phyloP scores from a whole-genome alignment of 2,113 vertebrate genomes.

The Gallinago jamesoni region DNA sequence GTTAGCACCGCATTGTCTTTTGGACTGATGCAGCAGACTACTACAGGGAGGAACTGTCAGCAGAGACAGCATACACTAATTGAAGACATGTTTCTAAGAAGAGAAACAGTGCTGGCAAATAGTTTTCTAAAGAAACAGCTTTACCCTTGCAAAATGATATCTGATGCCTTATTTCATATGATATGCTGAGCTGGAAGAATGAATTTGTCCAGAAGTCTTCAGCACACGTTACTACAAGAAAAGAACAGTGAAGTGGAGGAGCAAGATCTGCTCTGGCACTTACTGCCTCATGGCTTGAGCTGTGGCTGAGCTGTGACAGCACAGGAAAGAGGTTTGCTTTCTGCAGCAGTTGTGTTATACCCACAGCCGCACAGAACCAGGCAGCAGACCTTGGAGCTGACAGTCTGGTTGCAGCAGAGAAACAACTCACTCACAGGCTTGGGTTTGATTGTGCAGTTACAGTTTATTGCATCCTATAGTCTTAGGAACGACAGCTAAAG shows the following conservation, averaged over 20 bases:
- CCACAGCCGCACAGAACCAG: background rate
- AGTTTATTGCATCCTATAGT: conserved; percentile 26
- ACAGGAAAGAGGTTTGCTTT: background rate
- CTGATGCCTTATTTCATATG: background rate
- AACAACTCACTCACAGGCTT: background rate
- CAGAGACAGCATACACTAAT: background rate
- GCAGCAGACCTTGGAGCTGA: background rate
- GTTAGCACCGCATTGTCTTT: background rate
- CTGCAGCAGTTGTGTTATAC: background rate
- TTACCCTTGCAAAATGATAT: background rate
- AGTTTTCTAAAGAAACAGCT: background rate
- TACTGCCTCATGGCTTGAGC: background rate
- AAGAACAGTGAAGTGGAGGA: background rate
- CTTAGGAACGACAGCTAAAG: background rate
- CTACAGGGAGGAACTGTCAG: background rate
- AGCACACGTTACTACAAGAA: background rate
- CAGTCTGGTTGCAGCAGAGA: background rate
- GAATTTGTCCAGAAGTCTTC: background rate
- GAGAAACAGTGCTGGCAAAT: background rate
- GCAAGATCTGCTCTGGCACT: background rate
- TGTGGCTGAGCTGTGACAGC: background rate
- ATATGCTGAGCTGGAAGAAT: background rate
- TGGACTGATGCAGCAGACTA: background rate
- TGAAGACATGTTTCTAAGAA: background rate
- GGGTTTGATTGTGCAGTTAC: background rate